Evolutionary conservation across 1,140 invertebrate species (phyloP), one percentile per base, ranked within the genome.

Genomic region (Drosophila bocki): DNA sequence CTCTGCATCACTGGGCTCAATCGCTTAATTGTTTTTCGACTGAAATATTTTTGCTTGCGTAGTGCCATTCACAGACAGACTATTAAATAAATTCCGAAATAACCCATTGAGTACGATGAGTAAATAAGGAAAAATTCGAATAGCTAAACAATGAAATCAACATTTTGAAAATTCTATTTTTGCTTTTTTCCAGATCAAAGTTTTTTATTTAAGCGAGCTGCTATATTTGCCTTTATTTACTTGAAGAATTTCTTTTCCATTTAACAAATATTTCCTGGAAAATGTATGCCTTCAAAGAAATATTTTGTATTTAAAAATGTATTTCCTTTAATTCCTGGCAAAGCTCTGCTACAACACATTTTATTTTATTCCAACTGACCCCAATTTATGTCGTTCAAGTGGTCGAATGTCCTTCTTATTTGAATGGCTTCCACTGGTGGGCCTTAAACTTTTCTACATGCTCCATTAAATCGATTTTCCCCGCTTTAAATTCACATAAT

Each of bases 1-100:
- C 7, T 51, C 26, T 42, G 42, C 35, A 15, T 29, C 15, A 42
- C 19, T 42, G 22, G 13, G 33, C 22, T 50, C 44, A 13, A 33
- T n/a, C 17, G 37, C 19, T 54, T 44, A 71, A 71, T 71, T 59
- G 50, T 7, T 71, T 71, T 71, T 41, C 50, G 9, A 42, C 57
- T 42, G 53, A 50, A 22, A 71, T 48, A 48, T 58, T 58, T 71
- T 8, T 59, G 7, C 22, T 19, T 71, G 26, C 22, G 8, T 33
- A 26, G 15, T 19, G 50, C 17, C n/a, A 56, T 57, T 68, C 50
- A 32, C 51, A 42, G 22, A 57, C 50, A 35, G 45, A 45, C 44
- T 51, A 15, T 41, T 48, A 3, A 26, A 35, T 15, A 15, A 51
- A 75, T 75, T 75, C 58, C 35, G 11, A 19, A 35, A 56, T 45